Evolutionary conservation across 2,888 invertebrate species (phyloP), one percentile per base, ranked within the genome.

Genomic region (Pristionchus arcanus): DNA sequence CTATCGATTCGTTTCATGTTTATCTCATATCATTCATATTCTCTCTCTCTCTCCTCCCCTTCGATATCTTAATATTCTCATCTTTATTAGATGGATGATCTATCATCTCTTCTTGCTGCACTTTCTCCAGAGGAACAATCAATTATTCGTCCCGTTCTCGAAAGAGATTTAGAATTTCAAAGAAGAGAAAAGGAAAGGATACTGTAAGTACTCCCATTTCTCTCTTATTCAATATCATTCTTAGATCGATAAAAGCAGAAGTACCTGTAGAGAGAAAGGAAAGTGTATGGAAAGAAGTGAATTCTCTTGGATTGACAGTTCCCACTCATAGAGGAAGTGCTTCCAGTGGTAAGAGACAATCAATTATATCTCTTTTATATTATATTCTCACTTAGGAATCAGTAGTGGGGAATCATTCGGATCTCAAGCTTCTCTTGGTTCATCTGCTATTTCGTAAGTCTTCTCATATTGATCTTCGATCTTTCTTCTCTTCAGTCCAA

Each of bases 51-150:
- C 42, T 9, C 42, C 5, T 49, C 13, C 42, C 42, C 13, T n/a
- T n/a, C n/a, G n/a, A n/a, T n/a, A n/a, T 49, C 42, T 49, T 49
- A 49, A 49, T 49, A n/a, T 13, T 63, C 25, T 63, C 63, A 63
- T 21, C 3, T 63, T 21, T 7, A 21, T 63, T 63, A 21, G 21
- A n/a, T 25, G 63, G 63, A 63, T n/a, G 74, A 74, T 25, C 28
- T 74, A 19, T 28, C 74, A n/a, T 34, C 31, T 34, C 19, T 74
- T 5, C 74, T 74, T 25, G 28, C 74, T 19, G 31, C 74, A 15
- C 53, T 83, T 25, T 83, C 83, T 21, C 83, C 83, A 83, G 42
- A 37, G 83, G 83, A 83, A 83, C 83, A 83, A 53, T 42, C 83
- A 16, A 53, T 83, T 19, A 83, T 83, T 42, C 83, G 83, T 42